Base-by-base conservation (phyloP, 2,113 vertebrate genomes). In the Petromus typicus region DNA sequence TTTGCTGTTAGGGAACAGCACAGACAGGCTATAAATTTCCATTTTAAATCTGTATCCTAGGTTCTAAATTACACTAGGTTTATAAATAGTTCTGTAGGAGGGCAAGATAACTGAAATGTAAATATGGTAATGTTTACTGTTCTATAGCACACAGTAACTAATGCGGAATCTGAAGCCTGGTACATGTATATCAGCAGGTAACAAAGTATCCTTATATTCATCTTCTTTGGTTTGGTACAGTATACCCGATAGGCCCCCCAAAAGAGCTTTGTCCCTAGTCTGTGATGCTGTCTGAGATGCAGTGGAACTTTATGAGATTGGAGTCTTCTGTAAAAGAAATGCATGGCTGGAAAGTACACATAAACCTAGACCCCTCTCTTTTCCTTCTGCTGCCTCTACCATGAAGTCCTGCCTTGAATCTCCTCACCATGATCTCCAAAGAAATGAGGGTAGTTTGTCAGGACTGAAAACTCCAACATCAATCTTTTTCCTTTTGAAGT, bases 341-440 rank as follows among this genome's bases (percentile, higher is more conserved):
- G 32, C 32, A 54, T 56, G 30, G 45, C 76, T 78, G 32, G 75
- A 78, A 34, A 16, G 30, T 10, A 18, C 18, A 18, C 16, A 2
- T 16, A 30, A 0, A 3, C 27, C 30, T 48, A 10, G 75, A 34
- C 3, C 17, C 0, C 8, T 34, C 1, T 4, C 20, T 7, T 51
- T 20, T n/a, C 40, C 8, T 54, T 54, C 34, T 51, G 17, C 16
- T 82, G 5, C 34, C 5, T 43, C 37, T n/a, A 3, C 32, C 23
- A 27, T 48, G 12, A 1, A 12, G 22, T 59, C 1, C 6, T n/a
- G 22, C 64, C 12, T 17, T 40, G 37, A 7, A 32, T 10, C 12
- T 4, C 2, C 13, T 48, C 2, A 27, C 25, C 13, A 27, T 16
- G 32, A 3, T 5, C 22, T 14, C 30, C 2, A 18, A 79, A 82